Evolutionary conservation across 2,888 invertebrate species (phyloP), one percentile per base, ranked within the genome.

Genomic region (Hirtodrosophila confusa): DNA sequence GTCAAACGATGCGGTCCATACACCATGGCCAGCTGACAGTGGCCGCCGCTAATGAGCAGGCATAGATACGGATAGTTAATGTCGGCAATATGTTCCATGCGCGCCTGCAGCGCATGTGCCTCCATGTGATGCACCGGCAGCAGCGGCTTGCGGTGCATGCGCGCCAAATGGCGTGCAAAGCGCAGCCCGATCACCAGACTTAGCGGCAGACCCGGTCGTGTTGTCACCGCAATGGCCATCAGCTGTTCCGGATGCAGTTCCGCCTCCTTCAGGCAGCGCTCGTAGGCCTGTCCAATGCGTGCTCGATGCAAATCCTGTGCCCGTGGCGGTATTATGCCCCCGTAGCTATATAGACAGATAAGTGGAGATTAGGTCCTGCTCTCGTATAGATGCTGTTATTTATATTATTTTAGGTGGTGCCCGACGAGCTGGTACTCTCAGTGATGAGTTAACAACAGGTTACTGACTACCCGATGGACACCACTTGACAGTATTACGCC

Each of bases 91-190:
- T 85, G 69, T 12, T 93, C 92, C 94, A 98, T 95, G 89, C 98
- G 93, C 23, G 94, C 95, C 11, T 96, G 96, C 60, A 99, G 92
- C 4, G 99, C 98, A 93, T 99, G 99, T 1, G 99, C 99, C 93
- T 99, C 96, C 99, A 99, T 99, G 86, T 99, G 99, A 93, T 99
- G 99, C 63, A 99, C 95, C 0, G 99, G 98, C 89, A 99, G 96
- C 70, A 99, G 92, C 0, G 98, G 97, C 90, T 96, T 97, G 0
- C 93, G 92, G 70, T 94, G 92, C 53, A 92, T 92, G 75, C 92
- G 93, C 17, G 95, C 94, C 48, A 98, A 90, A 86, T 95, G 93
- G 86, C 95, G 96, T 0, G 96, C 97, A 93, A 97, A 97, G 73
- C 94, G 94, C 41, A 95, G 92, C 35, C 99, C 99, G 66, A 98